Conservation (phyloP, 1,140 invertebrate genomes). For the Nylanderia fulva region DNA sequence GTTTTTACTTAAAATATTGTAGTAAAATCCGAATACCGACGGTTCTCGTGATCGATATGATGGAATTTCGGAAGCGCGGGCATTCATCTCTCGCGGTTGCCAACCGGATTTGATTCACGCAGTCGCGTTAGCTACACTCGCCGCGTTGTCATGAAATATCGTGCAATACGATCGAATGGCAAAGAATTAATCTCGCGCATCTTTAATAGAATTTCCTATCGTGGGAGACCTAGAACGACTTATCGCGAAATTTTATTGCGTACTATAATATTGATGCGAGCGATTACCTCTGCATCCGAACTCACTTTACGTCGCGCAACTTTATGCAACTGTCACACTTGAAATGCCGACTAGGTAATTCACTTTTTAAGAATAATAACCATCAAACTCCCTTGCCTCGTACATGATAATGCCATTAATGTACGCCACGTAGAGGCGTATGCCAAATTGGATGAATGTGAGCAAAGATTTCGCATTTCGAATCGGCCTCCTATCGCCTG, state of each 20-base stretch:
- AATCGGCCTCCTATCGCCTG: constrained; percentile 15
- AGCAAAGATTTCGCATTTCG: constrained; percentile 28
- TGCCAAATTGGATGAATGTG: constrained; percentile 19
- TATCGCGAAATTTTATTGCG: constrained; percentile 58
- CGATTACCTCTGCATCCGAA: constrained; percentile 65
- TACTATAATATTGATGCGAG: constrained; percentile 54
- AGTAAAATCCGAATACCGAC: not conserved
- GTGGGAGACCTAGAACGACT: constrained; percentile 25
- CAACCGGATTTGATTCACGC: constrained; percentile 33
- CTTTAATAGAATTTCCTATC: constrained; percentile 60
- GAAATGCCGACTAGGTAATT: constrained; percentile 54
- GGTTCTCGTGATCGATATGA: not conserved
- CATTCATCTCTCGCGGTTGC: constrained; percentile 4
- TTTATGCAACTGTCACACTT: constrained; percentile 49
- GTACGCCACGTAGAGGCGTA: constrained; percentile 6
- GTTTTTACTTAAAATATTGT: not conserved
- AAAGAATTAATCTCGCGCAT: constrained; percentile 69
- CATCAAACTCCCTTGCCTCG: constrained; percentile 38
- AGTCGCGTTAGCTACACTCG: not conserved
- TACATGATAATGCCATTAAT: constrained; percentile 49
- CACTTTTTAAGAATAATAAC: constrained; percentile 45
- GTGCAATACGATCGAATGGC: constrained; percentile 21
- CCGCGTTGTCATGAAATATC: constrained; percentile 33
- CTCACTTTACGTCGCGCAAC: constrained; percentile 56
- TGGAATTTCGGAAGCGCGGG: constrained; percentile 10